A percentile compares a stretch with the other conserved stretches of the same genome.
Evolutionary conservation across 1,140 invertebrate genomes (phyloP).

Genomic region (Brachionus asplanchnoidis): DNA sequence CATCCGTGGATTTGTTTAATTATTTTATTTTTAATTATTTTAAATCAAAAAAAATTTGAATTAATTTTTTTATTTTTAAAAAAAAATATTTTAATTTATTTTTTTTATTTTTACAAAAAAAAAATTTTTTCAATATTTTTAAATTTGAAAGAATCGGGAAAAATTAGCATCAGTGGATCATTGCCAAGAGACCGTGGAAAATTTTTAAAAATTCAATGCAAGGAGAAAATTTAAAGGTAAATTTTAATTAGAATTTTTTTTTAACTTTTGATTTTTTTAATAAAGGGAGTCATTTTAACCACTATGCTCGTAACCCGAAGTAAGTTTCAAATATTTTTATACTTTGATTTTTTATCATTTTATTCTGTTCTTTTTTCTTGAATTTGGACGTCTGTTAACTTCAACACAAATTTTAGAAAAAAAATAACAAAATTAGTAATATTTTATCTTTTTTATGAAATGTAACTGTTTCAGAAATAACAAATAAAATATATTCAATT

Average conservation of each 20-base stretch:
- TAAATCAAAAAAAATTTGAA: no score
- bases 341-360: not conserved
- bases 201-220: constrained; percentile 99
- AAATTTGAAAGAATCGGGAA: constrained; percentile 79
- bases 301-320: constrained; percentile 99
- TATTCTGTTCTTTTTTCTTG: no score
- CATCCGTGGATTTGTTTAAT: constrained; percentile 99
- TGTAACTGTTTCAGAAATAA: no score
- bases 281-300: constrained; percentile 92
- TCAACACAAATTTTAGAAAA: no score
- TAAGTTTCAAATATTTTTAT: constrained; percentile 63
- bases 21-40: no score
- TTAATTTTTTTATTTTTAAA: no score
- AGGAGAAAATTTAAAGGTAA: constrained; percentile 89
- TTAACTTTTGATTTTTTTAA: constrained; percentile 42
- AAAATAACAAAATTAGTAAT: no score
- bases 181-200: constrained; percentile 99
- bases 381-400: no score
- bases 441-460: no score
- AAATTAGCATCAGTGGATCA: constrained; percentile 96
- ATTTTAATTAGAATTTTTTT: not conserved
- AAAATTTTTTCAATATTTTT: not conserved
- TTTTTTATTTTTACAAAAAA: no score
- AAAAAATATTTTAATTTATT: no score
- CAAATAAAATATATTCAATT: no score